Conservation (phyloP, 2,113 vertebrate species). For the Oxyura jamaicensis region DNA sequence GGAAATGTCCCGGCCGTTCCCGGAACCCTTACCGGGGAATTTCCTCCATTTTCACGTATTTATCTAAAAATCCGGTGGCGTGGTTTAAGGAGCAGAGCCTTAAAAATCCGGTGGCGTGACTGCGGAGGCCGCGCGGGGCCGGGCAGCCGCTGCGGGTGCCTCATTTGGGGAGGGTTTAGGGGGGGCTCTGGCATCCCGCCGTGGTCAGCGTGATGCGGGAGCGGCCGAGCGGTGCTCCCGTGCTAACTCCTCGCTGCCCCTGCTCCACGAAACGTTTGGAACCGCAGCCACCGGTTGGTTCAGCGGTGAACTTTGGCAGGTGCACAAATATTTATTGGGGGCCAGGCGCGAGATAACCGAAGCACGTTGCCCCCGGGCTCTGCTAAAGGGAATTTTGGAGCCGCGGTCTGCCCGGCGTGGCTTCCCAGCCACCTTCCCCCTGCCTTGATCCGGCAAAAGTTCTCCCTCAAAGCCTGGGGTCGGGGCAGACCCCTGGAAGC, state of each 20-base stretch:
- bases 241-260: not conserved
- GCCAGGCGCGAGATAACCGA: not conserved
- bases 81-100: not conserved
- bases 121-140: no score
- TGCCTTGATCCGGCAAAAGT: not conserved
- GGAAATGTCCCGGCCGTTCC: not conserved
- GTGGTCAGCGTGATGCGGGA: rapidly evolving
- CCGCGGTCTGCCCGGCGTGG: not conserved
- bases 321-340: slow-evolving; percentile 31
- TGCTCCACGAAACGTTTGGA: not conserved
- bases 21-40: not conserved
- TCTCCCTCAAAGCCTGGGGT: not conserved
- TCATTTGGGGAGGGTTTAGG: not conserved
- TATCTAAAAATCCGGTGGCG: not conserved
- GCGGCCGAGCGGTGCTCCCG: not conserved
- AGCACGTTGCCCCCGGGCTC: not conserved
- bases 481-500: not conserved
- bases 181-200: not conserved
- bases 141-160: rapidly evolving
- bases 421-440: not conserved
- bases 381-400: not conserved
- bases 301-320: slow-evolving; percentile 32
- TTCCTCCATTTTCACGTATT: not conserved
- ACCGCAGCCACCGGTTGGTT: not conserved
- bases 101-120: not conserved